These are phyloP conservation scores for Mermis nigrescens DNA, from an alignment of 2,888 invertebrate species.

Conservation along the genomic window DNA sequence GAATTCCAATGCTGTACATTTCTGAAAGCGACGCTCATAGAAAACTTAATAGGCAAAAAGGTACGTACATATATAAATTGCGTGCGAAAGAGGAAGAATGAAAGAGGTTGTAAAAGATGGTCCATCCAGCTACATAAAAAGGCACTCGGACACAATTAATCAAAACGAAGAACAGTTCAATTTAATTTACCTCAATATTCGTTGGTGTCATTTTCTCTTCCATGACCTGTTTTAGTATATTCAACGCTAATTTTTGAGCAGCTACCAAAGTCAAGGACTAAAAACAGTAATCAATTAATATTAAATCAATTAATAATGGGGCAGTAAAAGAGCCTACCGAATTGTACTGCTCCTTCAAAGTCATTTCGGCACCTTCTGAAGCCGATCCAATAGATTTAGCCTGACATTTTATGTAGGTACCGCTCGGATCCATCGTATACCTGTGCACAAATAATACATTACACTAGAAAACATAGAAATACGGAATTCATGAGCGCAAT, in stretches of 20 bases:
- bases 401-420: conserved; percentile 89
- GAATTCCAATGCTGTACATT: no score
- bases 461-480: background rate
- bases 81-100: background rate
- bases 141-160: no score
- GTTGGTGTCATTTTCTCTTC: conserved; percentile 90
- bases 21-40: no score
- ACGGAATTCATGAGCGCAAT: no score
- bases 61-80: background rate
- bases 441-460: conserved; percentile 22
- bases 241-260: conserved; percentile 70
- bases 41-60: no score
- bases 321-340: conserved; percentile 32
- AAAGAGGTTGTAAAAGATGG: no score
- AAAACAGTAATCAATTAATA: conserved; percentile 15
- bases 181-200: conserved; percentile 59
- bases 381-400: conserved; percentile 99
- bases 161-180: background rate
- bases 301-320: conserved; percentile 5
- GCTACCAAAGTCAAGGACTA: conserved; percentile 79
- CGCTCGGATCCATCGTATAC: conserved; percentile 94
- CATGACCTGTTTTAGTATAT: conserved; percentile 96
- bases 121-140: no score
- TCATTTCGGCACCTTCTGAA: conserved; percentile 95
- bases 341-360: conserved; percentile 51